These are phyloP conservation scores for Arge pagana DNA, from an alignment of 2,888 invertebrate genomes.

Conservation along the genomic window DNA sequence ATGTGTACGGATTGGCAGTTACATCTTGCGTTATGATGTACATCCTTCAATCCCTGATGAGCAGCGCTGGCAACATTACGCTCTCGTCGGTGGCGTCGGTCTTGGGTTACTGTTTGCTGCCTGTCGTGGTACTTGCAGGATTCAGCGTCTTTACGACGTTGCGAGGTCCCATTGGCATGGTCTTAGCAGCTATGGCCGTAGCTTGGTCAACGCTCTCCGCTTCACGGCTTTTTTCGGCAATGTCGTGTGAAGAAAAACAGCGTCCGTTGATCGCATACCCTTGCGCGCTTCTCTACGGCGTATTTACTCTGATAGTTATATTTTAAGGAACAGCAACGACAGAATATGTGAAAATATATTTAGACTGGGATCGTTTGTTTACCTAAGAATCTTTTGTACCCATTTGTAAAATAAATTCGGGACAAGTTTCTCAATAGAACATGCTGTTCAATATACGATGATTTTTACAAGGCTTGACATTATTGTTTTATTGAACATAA, in stretches of 20 bases:
- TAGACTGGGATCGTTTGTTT: no score
- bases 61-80: constrained; percentile 72
- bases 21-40: constrained; percentile 92
- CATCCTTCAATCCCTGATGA: constrained; percentile 81
- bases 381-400: no score
- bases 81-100: constrained; percentile 83
- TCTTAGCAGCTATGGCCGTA: constrained; percentile 71
- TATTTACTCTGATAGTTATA: constrained; percentile 89
- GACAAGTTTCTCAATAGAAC: no score
- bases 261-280: constrained; percentile 89
- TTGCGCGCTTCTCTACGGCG: constrained; percentile 88
- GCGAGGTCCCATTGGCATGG: constrained; percentile 72
- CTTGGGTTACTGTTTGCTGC: constrained; percentile 90
- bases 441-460: no score
- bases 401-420: no score
- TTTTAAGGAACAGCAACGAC: constrained; percentile 66
- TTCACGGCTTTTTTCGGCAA: constrained; percentile 88
- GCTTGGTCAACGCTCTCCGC: constrained; percentile 92
- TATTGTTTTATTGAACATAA: no score
- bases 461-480: no score
- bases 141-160: constrained; percentile 78
- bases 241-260: constrained; percentile 85
- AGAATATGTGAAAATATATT: no score
- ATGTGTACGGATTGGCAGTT: constrained; percentile 91
- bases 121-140: constrained; percentile 86